These are phyloP conservation scores for Catonia carolina DNA, from an alignment of 2,888 invertebrate species.

Conservation along the genomic window DNA sequence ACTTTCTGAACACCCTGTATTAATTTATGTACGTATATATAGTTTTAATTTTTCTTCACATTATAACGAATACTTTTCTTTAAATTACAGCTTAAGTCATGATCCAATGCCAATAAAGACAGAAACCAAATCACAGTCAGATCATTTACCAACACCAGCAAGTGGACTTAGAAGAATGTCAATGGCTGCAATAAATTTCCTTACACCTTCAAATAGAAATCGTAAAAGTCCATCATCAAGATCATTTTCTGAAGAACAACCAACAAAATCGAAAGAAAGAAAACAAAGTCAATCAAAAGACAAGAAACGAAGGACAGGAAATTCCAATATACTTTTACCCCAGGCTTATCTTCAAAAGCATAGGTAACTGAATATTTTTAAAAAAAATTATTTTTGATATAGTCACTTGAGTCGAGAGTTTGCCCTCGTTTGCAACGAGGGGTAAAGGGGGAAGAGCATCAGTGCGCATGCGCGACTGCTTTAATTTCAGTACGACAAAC, in stretches of 20 bases:
- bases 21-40: no score
- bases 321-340: slow-evolving; percentile 8
- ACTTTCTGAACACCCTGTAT: no score
- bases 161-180: slow-evolving; percentile 34
- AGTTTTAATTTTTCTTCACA: no score
- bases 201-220: slow-evolving; percentile 20
- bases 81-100: not conserved
- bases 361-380: slow-evolving; percentile 20
- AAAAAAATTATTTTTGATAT: no score
- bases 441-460: no score
- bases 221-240: not conserved
- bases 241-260: slow-evolving; percentile 12
- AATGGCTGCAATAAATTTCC: slow-evolving; percentile 34
- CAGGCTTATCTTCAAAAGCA: slow-evolving; percentile 9
- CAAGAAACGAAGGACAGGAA: slow-evolving; percentile 16
- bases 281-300: slow-evolving; percentile 17
- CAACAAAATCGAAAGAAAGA: slow-evolving; percentile 21
- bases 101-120: slow-evolving; percentile 13
- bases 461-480: no score
- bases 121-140: slow-evolving; percentile 6
- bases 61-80: no score
- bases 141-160: slow-evolving; percentile 2
- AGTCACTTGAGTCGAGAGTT: no score
- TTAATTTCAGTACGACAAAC: no score
- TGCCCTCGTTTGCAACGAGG: no score